phyloP scores from a whole-genome alignment of 2,888 invertebrate species.

The Cephus rjabovi region DNA sequence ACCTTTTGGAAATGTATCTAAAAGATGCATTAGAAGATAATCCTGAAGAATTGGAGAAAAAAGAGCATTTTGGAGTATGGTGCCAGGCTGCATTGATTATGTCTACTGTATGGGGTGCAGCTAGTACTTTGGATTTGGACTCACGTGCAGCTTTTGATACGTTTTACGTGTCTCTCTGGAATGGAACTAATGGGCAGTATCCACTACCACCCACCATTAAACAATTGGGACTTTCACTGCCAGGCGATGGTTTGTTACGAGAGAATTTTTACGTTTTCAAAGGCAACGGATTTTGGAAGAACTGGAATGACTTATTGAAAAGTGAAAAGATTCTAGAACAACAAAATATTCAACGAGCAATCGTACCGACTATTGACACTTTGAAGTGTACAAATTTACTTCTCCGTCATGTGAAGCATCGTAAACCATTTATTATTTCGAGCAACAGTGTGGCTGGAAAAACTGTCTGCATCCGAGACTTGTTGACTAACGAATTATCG shows the following conservation, averaged over 20 bases:
- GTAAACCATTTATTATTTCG: constrained; percentile 70
- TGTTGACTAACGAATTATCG: constrained; percentile 66
- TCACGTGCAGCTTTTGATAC: constrained; percentile 62
- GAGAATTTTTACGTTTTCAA: constrained; percentile 73
- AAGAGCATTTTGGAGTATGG: constrained; percentile 68
- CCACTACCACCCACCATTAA: constrained; percentile 69
- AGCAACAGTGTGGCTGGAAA: constrained; percentile 77
- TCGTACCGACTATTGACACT: constrained; percentile 73
- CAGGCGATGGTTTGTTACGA: constrained; percentile 69
- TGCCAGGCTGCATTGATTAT: constrained; percentile 69
- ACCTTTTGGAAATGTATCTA: constrained; percentile 60
- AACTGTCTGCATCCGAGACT: constrained; percentile 70
- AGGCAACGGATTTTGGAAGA: constrained; percentile 71
- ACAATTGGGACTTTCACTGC: constrained; percentile 70
- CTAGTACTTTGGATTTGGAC: constrained; percentile 67
- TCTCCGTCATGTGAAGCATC: constrained; percentile 68
- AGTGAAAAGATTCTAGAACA: constrained; percentile 60
- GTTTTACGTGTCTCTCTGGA: constrained; percentile 62
- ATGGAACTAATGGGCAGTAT: constrained; percentile 57
- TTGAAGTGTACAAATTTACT: constrained; percentile 70
- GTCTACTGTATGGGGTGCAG: constrained; percentile 70
- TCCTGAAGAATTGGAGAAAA: constrained; percentile 53
- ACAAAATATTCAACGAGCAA: constrained; percentile 43
- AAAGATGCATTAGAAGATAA: constrained; percentile 51
- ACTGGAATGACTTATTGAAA: constrained; percentile 71